Base-by-base conservation (phyloP, 2,888 invertebrate species). In the Acanthosepion pharaonis region DNA sequence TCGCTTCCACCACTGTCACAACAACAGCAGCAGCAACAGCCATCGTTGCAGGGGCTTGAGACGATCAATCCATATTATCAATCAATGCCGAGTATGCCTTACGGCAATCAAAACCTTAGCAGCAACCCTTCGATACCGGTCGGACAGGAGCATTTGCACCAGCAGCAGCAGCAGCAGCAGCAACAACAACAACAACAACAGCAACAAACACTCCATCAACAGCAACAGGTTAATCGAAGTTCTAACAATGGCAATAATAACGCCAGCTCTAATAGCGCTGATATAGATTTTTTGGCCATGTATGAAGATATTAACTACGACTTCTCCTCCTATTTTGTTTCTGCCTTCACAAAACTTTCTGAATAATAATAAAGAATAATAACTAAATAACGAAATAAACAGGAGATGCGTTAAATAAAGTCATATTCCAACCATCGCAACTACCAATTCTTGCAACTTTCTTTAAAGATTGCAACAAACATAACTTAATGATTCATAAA, bases 31-130 rank as follows among this genome's bases (percentile, higher is more conserved):
- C 49, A 93, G 18, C 53, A 49, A 15, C 51, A 48, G 8, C 11
- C 92, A 28, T 15, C 53, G 51, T n/a, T 53, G n/a, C 93, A 93
- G 11, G 49, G 28, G 8, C 93, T 53, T 6, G 53, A 53, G 28
- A 53, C 49, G n/a, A 53, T 49, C 51, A 93, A 93, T 93, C 93
- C 53, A 3, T 93, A 93, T 93, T 93, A 93, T 53, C 93, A 53
- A 33, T 25, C 93, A 20, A 93, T 93, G 93, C 93, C 78, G 9
- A 78, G 33, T n/a, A 11, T 78, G 5, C 11, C n/a, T n/a, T 93
- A 28, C 33, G 93, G n/a, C 25, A 93, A 53, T 33, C 18, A 25
- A n/a, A 49, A 93, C 93, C 18, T n/a, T 15, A 93, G 28, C 28
- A 49, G 15, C 53, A 51, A 23, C 48, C 15, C 49, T 25, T 48